These are phyloP conservation scores for Paratilapia polleni DNA, from an alignment of 2,113 vertebrate genomes.

Conservation along the genomic window DNA sequence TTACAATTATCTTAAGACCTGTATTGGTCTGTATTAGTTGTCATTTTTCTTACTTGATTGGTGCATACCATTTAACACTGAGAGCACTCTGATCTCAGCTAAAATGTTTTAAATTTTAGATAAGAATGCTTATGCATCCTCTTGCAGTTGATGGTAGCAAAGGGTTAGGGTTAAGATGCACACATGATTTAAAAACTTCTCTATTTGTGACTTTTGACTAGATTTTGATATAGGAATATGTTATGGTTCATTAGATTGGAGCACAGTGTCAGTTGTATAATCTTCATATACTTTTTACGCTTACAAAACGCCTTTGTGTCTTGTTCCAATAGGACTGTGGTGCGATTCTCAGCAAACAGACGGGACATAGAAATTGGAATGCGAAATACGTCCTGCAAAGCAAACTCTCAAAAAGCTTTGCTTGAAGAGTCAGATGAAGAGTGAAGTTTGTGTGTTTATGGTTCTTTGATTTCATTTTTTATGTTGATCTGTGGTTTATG, in stretches of 20 bases:
- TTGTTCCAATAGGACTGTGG: conserved; percentile 51
- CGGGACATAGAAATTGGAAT: conserved; percentile 76
- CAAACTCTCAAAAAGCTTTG: conserved; percentile 77
- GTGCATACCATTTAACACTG: not conserved
- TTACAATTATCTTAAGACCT: not conserved
- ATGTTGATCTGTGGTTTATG: not conserved
- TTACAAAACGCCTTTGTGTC: not conserved
- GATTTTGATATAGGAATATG: not conserved
- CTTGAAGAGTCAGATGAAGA: conserved; percentile 84
- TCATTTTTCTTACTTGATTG: not conserved
- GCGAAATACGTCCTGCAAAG: conserved; percentile 47
- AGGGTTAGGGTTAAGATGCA: not conserved
- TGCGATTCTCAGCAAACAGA: conserved; percentile 14
- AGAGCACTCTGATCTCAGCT: not conserved
- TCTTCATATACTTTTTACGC: not conserved
- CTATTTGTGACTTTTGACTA: not conserved
- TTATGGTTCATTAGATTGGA: not conserved
- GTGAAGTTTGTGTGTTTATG: conserved; percentile 21
- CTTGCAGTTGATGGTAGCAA: not conserved
- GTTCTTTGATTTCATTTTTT: not conserved
- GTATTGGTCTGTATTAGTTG: not conserved
- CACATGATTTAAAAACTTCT: too few species aligned
- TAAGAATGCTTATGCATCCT: not conserved
- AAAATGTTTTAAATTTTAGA: too few species aligned
- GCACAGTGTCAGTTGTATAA: not conserved